Base-by-base conservation (phyloP, 2,797 vertebrate genomes). In the Rhinophrynus dorsalis region DNA sequence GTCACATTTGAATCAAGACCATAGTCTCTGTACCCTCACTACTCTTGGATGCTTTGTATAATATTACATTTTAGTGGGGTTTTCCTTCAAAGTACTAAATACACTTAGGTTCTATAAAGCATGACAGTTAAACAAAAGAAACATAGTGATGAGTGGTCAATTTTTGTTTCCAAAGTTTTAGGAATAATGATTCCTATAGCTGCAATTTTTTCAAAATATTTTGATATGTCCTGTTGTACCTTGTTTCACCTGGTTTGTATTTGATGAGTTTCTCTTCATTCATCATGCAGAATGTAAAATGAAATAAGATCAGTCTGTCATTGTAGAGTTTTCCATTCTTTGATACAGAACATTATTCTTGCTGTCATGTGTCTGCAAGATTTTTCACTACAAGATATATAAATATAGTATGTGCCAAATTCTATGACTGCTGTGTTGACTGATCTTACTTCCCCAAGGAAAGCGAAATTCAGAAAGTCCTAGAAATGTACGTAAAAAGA, bases 331-430 rank as follows among this genome's bases (percentile, higher is more conserved):
- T 42, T 23, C 56, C 23, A 42, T 40, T 59, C 23, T 59, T 59
- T 26, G n/a, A 8, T 5, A 59, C 56, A 24, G 38, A 59, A 59
- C 56, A 59, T 42, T 59, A 59, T 44, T 33, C 37, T 44, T 59
- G 24, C 56, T 59, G 56, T 59, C 56, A 59, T 44, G n/a, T 13
- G n/a, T 56, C 33, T 38, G 2, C 29, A 37, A 21, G 17, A 12
- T 38, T 59, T 59, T 44, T 40, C 13, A 27, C 37, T 18, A 18
- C 56, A 27, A 27, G 13, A 59, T 18, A 40, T 42, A 27, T 59
- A 59, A 27, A 59, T 42, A 44, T 58, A 58, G 37, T 12, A 37
- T 42, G 37, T 59, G 56, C 21, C 56, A 44, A 59, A 59, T 26
- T 59, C 37, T 59, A 26, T 24, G 23, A 44, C 56, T 59, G 21